These are phyloP conservation scores for Seriola dumerili DNA, from an alignment of 2,113 vertebrate species.

Conservation along the genomic window DNA sequence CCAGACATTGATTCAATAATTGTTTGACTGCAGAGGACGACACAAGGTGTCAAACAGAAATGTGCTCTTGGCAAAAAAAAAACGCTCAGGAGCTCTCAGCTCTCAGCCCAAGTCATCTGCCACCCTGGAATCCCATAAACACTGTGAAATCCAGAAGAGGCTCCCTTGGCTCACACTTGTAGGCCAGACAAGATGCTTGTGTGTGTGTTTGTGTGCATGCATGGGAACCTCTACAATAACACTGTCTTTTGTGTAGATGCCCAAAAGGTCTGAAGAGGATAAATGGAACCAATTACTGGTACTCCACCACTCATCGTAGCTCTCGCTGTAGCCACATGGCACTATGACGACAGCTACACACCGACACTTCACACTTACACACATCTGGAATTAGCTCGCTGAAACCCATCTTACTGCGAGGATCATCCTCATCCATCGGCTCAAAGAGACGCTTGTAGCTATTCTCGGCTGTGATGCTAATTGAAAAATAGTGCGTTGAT, in stretches of 20 bases:
- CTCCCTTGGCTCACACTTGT: conserved; percentile 5
- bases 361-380: conserved; percentile 41
- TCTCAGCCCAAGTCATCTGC: conserved; percentile 23
- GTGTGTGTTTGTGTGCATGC: conserved; percentile 12
- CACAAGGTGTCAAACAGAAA: conserved; percentile 16
- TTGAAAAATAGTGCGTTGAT: conserved; percentile 30
- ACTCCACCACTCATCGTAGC: conserved; percentile 32
- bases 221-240: conserved; percentile 21
- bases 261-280: conserved; percentile 62
- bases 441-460: not conserved
- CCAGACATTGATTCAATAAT: conserved; percentile 49
- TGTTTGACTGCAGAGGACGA: conserved; percentile 17
- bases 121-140: conserved; percentile 35
- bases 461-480: conserved; percentile 7
- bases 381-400: conserved; percentile 42
- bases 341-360: conserved; percentile 46
- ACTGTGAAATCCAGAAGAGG: conserved; percentile 33
- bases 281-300: conserved; percentile 67
- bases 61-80: conserved; percentile 14
- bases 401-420: conserved; percentile 13
- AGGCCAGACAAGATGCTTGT: not conserved
- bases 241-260: conserved; percentile 41
- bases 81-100: too few relatives aligned
- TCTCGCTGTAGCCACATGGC: conserved; percentile 36
- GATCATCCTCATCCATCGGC: conserved; percentile 21